phyloP scores from a whole-genome alignment of 2,113 vertebrate species.

The Gavialis gangeticus region DNA sequence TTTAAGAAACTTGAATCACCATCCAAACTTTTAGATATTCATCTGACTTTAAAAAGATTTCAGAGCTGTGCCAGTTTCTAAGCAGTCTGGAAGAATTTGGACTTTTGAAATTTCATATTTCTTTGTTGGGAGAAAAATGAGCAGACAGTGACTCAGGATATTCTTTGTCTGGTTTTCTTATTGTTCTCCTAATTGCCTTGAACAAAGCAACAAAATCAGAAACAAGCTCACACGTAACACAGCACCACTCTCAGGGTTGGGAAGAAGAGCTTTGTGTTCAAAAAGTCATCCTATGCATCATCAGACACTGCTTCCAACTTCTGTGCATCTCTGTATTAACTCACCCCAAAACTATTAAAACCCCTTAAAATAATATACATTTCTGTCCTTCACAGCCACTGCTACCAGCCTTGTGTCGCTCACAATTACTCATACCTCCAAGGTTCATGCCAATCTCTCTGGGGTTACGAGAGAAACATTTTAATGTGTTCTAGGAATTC shows the following conservation, averaged over 20 bases:
- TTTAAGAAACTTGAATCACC: not conserved
- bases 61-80: constrained; percentile 14
- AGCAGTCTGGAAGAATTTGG: not conserved
- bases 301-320: constrained; percentile 2
- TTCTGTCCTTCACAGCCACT: constrained; percentile 42
- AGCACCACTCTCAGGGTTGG: constrained; percentile 3
- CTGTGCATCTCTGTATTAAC: constrained; percentile 26
- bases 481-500: constrained; percentile 29
- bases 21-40: not conserved
- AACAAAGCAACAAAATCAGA: constrained; percentile 40
- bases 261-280: constrained; percentile 41
- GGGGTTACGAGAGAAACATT: constrained; percentile 18
- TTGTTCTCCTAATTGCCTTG: constrained; percentile 30
- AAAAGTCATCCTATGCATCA: constrained; percentile 29
- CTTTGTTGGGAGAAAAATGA: constrained; percentile 29
- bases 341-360: constrained; percentile 30
- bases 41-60: constrained; percentile 2
- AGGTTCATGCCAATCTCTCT: constrained; percentile 42
- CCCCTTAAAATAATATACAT: constrained; percentile 28
- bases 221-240: not conserved
- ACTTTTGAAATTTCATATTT: not conserved
- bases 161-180: not conserved
- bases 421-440: constrained; percentile 36
- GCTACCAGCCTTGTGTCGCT: constrained; percentile 51
- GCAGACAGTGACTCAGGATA: not conserved